phyloP scores from a whole-genome alignment of 1,140 invertebrate genomes.

The Caenorhabditis tropicalis region DNA sequence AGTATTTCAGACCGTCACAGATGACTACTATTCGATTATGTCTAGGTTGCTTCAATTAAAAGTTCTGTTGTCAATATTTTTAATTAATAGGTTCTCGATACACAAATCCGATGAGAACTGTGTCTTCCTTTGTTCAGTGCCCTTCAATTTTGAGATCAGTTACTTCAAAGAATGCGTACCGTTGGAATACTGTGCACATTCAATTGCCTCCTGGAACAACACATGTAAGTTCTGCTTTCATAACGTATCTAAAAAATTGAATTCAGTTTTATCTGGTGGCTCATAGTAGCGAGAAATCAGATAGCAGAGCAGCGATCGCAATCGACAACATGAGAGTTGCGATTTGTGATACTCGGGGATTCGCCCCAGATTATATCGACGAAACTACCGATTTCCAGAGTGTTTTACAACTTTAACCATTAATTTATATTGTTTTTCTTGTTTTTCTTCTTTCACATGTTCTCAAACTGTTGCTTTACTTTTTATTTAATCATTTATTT shows the following conservation, averaged over 20 bases:
- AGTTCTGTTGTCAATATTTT: not conserved
- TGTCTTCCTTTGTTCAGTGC: constrained; percentile 67
- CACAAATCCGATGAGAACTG: constrained; percentile 67
- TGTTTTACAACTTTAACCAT: not conserved
- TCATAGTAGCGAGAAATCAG: constrained; percentile 66
- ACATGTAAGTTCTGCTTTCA: constrained; percentile 55
- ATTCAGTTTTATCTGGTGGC: constrained; percentile 70
- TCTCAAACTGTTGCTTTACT: constrained; percentile 39
- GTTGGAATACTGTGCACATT: constrained; percentile 71
- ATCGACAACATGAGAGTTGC: constrained; percentile 71
- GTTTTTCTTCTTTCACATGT: not conserved
- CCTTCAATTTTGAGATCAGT: constrained; percentile 70
- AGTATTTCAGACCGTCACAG: constrained; percentile 65
- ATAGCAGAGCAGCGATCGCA: constrained; percentile 66
- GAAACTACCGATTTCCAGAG: constrained; percentile 46
- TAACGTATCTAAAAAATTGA: not conserved
- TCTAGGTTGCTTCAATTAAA: constrained; percentile 59
- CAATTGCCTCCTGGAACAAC: constrained; percentile 71
- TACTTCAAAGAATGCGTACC: constrained; percentile 70
- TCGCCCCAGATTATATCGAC: constrained; percentile 53
- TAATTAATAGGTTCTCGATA: constrained; percentile 57
- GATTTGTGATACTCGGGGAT: constrained; percentile 62
- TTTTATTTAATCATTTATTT: not conserved
- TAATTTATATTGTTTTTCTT: constrained; percentile 12
- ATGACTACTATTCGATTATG: constrained; percentile 69